Base-by-base conservation (phyloP, 2,888 invertebrate species). In the Epiblema foenella region DNA sequence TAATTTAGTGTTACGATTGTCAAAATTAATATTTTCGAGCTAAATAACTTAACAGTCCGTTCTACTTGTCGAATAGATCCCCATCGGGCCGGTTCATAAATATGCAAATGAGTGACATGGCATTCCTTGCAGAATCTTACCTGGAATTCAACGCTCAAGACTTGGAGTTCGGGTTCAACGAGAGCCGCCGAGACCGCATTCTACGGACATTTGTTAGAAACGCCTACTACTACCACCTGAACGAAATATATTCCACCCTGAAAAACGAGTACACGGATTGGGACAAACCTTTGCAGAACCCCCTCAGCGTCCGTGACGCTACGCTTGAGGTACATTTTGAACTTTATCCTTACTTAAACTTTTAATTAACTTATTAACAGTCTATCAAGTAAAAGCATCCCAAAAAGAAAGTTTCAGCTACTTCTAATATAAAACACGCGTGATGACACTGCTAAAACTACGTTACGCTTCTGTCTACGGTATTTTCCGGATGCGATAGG, bases 241-340 rank as follows among this genome's bases (percentile, higher is more conserved):
- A 98, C 90, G 98, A 99, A 94, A 98, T 98, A 84, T 97, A 98
- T 89, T 98, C 98, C 66, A 98, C 98, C 67, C 94, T 99, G 79
- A 94, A 97, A 89, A 98, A 99, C 88, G 98, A 99, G 89, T 99
- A 99, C 91, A 98, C 98, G 73, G 98, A 99, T 89, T 99, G 99
- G 98, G 98, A 97, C 89, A 95, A 96, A 80, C 97, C 97, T 2
- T 96, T 97, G 77, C 96, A 97, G 82, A 97, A 97, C 88, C 97
- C 98, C 75, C 94, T 97, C 83, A 97, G 96, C 86, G 97, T 97
- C 76, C 96, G 97, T 81, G 98, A 97, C 86, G 97, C 96, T 68
- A 96, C 98, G 24, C 93, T 98, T 74, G 97, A 97, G 87, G 94
- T 93, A 84, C 83, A 77, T 74, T 59, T 69, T 68, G 57, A 51